Base-by-base conservation (phyloP, 2,113 vertebrate genomes). In the Dunckerocampus dactyliophorus region DNA sequence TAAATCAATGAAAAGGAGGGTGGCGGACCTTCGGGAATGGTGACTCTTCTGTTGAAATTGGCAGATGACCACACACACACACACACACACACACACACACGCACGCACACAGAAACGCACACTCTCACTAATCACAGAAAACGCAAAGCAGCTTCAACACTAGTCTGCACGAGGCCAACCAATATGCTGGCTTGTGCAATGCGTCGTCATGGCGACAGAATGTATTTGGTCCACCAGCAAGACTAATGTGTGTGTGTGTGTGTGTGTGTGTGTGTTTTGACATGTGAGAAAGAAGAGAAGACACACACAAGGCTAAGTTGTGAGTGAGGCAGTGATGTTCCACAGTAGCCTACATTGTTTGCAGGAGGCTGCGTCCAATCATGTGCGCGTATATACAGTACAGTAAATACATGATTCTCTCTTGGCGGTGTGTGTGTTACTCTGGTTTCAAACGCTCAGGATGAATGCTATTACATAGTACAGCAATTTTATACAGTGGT, bases 181-280 rank as follows among this genome's bases (percentile, higher is more conserved):
- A 71, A 72, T 51, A 72, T 0, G 34, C 62, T 66, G 69, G 69
- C 69, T 56, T 59, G 63, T 0, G 16, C 46, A 46, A 52, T 61
- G 57, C 1, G 72, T 83, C 75, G 63, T 77, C 67, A 67, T 59
- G 70, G 80, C 51, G 75, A 86, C 55, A 5, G 62, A 56, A 51
- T 85, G 12, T 42, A 77, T 85, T 88, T 88, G 82, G 59, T 67
- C 73, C 69, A 75, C 72, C 65, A 76, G 85, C 79, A 82, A 79
- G 85, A 89, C 69, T 62, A 21, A 42, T 55, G 52, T 67, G 55
- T 63, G 67, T 47, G 24, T 55, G 47, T 59, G 67, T 47, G 24
- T 55, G 47, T 59, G 51, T 55, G 52, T 67, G 55, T 63, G 67
- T 47, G 24, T 55, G 47, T 59, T 60, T 31, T 13, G 66, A 71